Evolutionary conservation across 2,888 invertebrate genomes (phyloP), one percentile per base, ranked within the genome.

Genomic region (Pantelozetes paolii): DNA sequence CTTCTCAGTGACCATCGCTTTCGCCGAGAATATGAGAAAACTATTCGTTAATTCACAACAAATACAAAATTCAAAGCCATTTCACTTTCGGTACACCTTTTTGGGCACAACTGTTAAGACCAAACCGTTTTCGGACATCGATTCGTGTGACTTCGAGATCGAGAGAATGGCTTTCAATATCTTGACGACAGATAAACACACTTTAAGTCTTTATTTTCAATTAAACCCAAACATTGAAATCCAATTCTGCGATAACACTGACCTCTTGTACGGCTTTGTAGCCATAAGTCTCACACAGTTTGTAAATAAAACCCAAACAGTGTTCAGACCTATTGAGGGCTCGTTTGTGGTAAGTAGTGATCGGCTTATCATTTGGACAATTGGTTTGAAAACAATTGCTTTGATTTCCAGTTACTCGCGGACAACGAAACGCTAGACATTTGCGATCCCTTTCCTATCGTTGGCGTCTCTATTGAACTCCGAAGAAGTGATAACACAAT

Each of bases 321-420:
- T 57, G 2, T 40, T 28, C 28, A 40, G 28, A 15, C 36, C 40
- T 6, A 72, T 72, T 23, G 40, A 72, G 20, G 73, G 73, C 8
- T 36, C 62, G 9, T 72, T 50, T 67, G 36, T 72, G 72, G 72
- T 57, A 50, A 62, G 59, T 32, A 30, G n/a, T 3, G 18, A 13
- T 62, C 64, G n/a, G 13, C 13, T 40, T 40, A 13, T 13, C 40
- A 40, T 13, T 40, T 40, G 6, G 40, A 40, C 40, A 40, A 50
- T 50, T n/a, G 2, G 40, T 26, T 42, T 54, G 20, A 42, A 23
- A 15, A 26, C 20, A 75, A 59, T 57, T 74, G 15, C 13, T 45
- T 74, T 59, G n/a, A n/a, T n/a, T n/a, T n/a, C n/a, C 59, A 74
- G 74, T 75, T 74, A 30, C 36, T 75, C 13, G 67, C 72, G 8